These are phyloP conservation scores for Papilio demoleus DNA, from an alignment of 2,888 invertebrate species.

Conservation along the genomic window DNA sequence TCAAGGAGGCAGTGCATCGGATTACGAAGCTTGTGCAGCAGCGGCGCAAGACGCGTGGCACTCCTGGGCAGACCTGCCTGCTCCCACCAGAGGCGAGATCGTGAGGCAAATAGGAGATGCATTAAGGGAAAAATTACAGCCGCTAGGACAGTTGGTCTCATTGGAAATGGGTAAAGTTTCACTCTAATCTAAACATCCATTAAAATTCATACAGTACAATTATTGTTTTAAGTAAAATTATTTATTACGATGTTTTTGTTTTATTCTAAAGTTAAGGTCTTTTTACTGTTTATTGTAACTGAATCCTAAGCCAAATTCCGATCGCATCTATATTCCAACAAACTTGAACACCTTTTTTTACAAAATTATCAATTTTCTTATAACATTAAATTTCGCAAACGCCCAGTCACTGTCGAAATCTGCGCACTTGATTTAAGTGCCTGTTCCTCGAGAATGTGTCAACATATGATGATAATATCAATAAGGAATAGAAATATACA, in stretches of 20 bases:
- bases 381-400: no score
- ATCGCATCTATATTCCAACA: no score
- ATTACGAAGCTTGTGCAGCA: conserved; percentile 92
- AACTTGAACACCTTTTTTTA: no score
- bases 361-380: no score
- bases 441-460: no score
- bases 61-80: conserved; percentile 93
- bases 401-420: no score
- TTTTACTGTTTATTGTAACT: background rate
- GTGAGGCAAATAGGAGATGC: conserved; percentile 99
- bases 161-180: conserved; percentile 93
- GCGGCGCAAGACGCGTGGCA: conserved; percentile 92
- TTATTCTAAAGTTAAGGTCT: background rate
- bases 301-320: background rate
- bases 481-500: background rate
- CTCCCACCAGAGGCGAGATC: conserved; percentile 96
- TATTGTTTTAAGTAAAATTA: conserved; percentile 8
- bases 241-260: background rate
- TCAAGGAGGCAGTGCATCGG: conserved; percentile 88
- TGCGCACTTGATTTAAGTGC: no score
- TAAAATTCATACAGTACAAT: background rate
- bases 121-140: conserved; percentile 92
- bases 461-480: no score
- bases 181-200: background rate
- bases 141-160: conserved; percentile 95